phyloP scores from a whole-genome alignment of 2,888 invertebrate genomes.

The Machimus rusticus region DNA sequence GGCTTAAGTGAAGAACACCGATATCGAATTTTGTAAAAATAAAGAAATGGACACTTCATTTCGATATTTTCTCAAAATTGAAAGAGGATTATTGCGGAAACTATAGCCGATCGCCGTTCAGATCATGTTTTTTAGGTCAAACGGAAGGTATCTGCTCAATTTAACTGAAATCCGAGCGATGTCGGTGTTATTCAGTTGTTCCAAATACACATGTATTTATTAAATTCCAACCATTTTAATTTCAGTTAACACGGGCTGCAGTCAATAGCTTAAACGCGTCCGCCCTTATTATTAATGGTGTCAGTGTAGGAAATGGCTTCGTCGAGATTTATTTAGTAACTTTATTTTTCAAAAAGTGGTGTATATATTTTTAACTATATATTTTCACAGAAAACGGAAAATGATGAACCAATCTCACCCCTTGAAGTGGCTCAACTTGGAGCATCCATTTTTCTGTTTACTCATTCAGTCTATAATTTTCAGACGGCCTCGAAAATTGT shows the following conservation, averaged over 20 bases:
- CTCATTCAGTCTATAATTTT: constrained; percentile 59
- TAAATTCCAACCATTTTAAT: not conserved
- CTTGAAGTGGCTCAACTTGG: constrained; percentile 56
- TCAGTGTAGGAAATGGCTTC: constrained; percentile 55
- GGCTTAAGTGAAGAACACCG: no score
- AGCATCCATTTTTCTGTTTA: constrained; percentile 57
- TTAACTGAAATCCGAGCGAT: no score
- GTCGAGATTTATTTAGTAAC: constrained; percentile 57
- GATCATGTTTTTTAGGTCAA: no score
- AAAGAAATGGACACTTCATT: no score
- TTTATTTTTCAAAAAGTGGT: not conserved
- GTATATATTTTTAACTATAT: not conserved
- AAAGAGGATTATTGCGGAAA: no score
- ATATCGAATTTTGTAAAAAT: no score
- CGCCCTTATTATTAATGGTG: constrained; percentile 56
- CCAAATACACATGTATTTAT: no score
- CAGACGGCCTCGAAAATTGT: constrained; percentile 57
- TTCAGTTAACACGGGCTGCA: constrained; percentile 49
- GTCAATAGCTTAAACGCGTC: constrained; percentile 59
- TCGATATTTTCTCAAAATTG: no score
- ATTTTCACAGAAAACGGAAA: constrained; percentile 53
- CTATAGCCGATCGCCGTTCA: no score
- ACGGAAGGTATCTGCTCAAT: no score
- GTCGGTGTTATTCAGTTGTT: no score
- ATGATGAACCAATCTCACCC: constrained; percentile 54